Evolutionary conservation across 2,113 vertebrate genomes (phyloP).

Genomic region (Semnornis frantzii): DNA sequence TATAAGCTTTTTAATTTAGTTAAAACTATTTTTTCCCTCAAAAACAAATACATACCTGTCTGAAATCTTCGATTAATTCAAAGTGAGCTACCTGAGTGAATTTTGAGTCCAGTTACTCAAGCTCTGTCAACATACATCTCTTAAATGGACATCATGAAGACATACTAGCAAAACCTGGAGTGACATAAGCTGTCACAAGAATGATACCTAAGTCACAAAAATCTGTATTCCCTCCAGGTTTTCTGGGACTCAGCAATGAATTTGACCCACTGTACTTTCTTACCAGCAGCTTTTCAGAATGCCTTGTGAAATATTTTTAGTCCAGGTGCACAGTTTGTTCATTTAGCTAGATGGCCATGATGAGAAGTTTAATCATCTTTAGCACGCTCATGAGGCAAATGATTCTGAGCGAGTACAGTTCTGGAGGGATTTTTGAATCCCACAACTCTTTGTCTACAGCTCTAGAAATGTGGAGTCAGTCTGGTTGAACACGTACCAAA

Average conservation of each 20-base stretch:
- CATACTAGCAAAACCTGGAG: neutral
- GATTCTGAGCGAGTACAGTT: neutral
- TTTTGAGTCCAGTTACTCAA: neutral
- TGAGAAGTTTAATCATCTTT: neutral
- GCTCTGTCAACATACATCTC: rapidly evolving
- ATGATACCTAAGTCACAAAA: neutral
- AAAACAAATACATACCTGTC: neutral
- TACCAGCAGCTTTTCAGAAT: neutral
- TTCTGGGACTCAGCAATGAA: neutral
- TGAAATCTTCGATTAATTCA: neutral
- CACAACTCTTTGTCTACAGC: neutral
- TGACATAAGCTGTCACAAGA: neutral
- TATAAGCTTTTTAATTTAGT: neutral
- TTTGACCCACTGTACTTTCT: neutral
- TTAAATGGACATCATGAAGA: constrained; percentile 2
- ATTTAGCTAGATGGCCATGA: neutral
- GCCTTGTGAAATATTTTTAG: neutral
- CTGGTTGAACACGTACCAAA: neutral
- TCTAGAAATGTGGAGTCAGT: neutral
- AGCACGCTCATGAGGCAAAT: neutral
- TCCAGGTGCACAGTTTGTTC: neutral
- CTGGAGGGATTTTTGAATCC: neutral
- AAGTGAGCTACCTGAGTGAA: neutral
- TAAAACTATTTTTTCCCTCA: neutral
- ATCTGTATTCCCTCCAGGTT: neutral